Conservation (phyloP, 2,888 invertebrate genomes). For the Cinara cedri region DNA sequence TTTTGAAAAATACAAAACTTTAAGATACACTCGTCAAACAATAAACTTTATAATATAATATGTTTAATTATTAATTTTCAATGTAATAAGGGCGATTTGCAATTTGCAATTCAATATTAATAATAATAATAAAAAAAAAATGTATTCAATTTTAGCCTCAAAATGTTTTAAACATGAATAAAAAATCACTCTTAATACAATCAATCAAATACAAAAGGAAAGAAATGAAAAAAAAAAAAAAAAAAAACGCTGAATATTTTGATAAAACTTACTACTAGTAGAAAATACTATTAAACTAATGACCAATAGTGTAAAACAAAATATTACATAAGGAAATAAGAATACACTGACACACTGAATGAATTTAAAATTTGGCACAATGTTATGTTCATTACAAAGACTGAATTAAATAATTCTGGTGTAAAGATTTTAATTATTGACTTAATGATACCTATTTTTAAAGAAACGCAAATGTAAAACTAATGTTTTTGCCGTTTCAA, state of each 20-base stretch:
- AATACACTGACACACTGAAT: neutral
- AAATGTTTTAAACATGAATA: neutral
- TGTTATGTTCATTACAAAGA: neutral
- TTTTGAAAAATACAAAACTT: neutral
- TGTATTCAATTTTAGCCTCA: neutral
- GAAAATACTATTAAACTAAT: constrained; percentile 6
- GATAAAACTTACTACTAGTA: neutral
- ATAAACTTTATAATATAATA: neutral
- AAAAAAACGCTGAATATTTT: neutral
- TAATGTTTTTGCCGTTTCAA: neutral
- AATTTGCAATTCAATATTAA: neutral
- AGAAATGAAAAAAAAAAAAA: neutral
- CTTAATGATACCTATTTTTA: neutral
- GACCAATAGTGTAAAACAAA: neutral
- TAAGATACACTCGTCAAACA: neutral
- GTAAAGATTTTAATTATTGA: constrained; percentile 1
- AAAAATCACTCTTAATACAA: neutral
- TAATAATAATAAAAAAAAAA: neutral
- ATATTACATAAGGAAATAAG: neutral
- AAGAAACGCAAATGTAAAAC: neutral
- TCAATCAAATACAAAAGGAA: neutral
- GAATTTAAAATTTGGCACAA: constrained; percentile 18
- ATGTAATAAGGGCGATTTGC: neutral
- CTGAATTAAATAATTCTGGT: neutral
- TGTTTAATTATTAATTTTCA: neutral